Base-by-base conservation (phyloP, 2,113 vertebrate genomes). In the Serilophus lunatus region DNA sequence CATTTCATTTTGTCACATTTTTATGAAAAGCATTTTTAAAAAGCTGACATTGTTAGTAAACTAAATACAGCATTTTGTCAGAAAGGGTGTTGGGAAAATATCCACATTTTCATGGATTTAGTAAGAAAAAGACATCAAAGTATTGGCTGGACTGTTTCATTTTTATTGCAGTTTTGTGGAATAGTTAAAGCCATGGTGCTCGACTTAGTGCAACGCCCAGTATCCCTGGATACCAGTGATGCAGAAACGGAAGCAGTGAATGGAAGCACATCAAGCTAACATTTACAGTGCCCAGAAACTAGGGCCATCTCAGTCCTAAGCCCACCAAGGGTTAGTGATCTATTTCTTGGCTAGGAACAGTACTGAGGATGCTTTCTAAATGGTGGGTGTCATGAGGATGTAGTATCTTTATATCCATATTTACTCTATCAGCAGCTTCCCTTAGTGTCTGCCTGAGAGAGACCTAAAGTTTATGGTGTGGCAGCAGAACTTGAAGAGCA, bases 61-160 rank as follows among this genome's bases (percentile, higher is more conserved):
- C 70, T 78, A 92, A 81, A 84, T 74, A 88, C 24, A 92, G 65
- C 24, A 57, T 83, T 94, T 84, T 88, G 76, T 86, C 33, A 91
- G 47, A 33, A 91, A 86, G 74, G 24, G 40, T 69, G 44, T 25
- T 64, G 59, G 83, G 72, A 88, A 85, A 60, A 74, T 40, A 86
- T 18, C 19, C 82, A 54, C 77, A 35, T 88, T 95, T 93, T 94
- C 47, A 88, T 36, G 31, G 87, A 94, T 91, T 90, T 80, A 88
- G 50, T 64, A 53, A 76, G 77, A 89, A 88, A 91, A 44, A 94
- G 86, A 86, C 69, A 87, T 95, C 78, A 82, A 94, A 96, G 54
- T 63, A 74, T 66, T 90, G 91, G 89, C 92, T 63, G 40, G 23
- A 31, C 74, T 82, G 20, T 80, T 91, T 82, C 9, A 47, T 53